A percentile compares a stretch with the other conserved stretches of the same genome.
phyloP scores from a whole-genome alignment of 2,888 invertebrate species.

The Conistra vaccinii region DNA sequence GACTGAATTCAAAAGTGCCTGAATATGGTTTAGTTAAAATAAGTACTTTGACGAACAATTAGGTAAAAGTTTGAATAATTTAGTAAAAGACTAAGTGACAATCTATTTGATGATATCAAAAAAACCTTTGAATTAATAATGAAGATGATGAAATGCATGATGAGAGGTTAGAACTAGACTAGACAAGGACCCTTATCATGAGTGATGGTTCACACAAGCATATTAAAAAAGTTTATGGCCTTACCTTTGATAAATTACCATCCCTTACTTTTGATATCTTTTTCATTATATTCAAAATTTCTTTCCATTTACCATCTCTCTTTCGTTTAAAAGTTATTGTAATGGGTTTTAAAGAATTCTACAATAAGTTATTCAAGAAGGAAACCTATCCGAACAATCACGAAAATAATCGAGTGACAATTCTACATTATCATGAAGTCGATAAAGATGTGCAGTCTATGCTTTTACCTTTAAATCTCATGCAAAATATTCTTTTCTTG shows the following conservation, averaged over 20 bases:
- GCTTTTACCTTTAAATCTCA: constrained; percentile 14
- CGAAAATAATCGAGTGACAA: background rate
- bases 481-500: constrained; percentile 6
- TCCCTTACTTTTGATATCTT: background rate
- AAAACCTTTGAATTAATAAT: background rate
- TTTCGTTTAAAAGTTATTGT: background rate
- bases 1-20: too few species aligned
- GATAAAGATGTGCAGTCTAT: constrained; percentile 23
- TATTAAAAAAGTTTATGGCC: background rate
- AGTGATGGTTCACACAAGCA: background rate
- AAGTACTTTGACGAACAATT: too few species aligned
- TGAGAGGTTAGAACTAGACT: too few species aligned
- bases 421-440: constrained; percentile 1
- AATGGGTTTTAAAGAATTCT: constrained; percentile 15
- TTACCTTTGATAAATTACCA: background rate
- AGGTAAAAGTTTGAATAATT: background rate
- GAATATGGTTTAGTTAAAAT: too few species aligned
- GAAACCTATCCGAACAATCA: too few species aligned
- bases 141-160: too few species aligned
- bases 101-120: background rate
- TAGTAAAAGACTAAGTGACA: background rate
- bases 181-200: background rate
- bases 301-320: background rate
- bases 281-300: background rate
- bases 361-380: background rate